Conservation (phyloP, 2,113 vertebrate genomes). For the Myxocyprinus asiaticus region DNA sequence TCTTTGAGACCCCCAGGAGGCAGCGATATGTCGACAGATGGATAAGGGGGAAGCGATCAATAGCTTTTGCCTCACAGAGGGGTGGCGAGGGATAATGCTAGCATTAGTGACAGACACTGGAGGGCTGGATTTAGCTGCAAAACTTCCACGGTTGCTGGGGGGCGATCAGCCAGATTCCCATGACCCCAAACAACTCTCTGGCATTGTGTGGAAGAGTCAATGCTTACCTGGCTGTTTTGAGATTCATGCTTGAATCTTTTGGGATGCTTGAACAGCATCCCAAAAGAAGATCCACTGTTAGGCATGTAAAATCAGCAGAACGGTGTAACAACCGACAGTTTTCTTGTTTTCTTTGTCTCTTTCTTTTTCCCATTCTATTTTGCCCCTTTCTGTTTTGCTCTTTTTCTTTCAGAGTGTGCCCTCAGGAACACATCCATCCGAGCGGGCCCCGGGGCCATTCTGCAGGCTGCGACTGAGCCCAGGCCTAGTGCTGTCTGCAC, state of each 20-base stretch:
- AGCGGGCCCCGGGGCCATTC: constrained; percentile 44
- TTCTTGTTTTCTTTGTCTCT: constrained; percentile 21
- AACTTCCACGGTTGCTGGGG: constrained; percentile 29
- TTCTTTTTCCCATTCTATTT: not conserved
- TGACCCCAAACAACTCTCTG: constrained; percentile 44
- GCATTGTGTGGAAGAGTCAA: not conserved
- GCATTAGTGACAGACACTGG: constrained; percentile 37
- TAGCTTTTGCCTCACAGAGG: constrained; percentile 53
- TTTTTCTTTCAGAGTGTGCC: constrained; percentile 26
- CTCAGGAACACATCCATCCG: constrained; percentile 46
- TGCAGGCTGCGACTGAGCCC: constrained; percentile 46
- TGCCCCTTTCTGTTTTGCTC: not conserved
- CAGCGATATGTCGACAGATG: constrained; percentile 49
- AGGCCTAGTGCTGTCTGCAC: constrained; percentile 36
- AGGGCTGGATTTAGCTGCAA: constrained; percentile 42
- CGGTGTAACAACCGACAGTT: constrained; percentile 9
- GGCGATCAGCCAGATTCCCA: constrained; percentile 61
- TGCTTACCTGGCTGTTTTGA: constrained; percentile 6
- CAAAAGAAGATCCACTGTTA: not conserved
- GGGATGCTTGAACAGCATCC: constrained; percentile 11
- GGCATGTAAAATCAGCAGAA: not conserved
- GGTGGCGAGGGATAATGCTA: constrained; percentile 3
- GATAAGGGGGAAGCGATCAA: constrained; percentile 54
- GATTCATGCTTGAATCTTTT: not conserved
- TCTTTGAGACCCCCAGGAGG: constrained; percentile 50